Evolutionary conservation across 2,888 invertebrate species (phyloP), one percentile per base, ranked within the genome.

Genomic region (Sialis lutaria): DNA sequence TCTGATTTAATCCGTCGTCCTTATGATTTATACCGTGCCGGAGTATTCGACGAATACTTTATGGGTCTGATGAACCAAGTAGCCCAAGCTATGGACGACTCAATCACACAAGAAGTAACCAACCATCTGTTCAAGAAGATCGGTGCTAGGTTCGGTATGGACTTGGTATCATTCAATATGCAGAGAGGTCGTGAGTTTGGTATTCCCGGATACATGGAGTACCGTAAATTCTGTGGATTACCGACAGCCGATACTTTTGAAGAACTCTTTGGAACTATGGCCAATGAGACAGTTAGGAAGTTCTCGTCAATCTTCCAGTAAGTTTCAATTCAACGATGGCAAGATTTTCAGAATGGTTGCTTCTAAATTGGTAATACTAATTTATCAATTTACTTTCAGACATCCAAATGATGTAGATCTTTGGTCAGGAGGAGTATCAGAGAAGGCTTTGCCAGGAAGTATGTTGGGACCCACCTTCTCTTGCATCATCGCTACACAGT

Each of bases 391-490:
- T 50, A 48, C 48, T 56, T 60, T 4, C 57, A 84, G 83, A 51
- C 84, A 88, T 63, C 90, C 91, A 2, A 75, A 82, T 50, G 95
- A 95, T 63, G 87, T 95, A 42, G 93, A 95, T 69, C 70, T 93
- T 47, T 95, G 92, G 89, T 88, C 90, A 12, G 93, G 91, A 44
- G 93, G 92, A 43, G 89, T 93, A 6, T 89, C 91, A 0, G 95
- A 95, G 61, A 73, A 82, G 51, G 86, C 92, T 2, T 70, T 92
- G 46, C 86, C 88, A 6, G 92, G 90, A 41, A 89, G 90, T 47
- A 85, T 93, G 82, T 72, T 95, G 50, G 93, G 95, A 44, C 92
- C 93, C 1, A 90, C 92, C 44, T 93, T 93, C 60, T 89, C 90
- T 46, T 95, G 93, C 60, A 73, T 95, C 51, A 91, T 95, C 56